These are phyloP conservation scores for Alca torda DNA, from an alignment of 2,797 vertebrate genomes.

Conservation along the genomic window DNA sequence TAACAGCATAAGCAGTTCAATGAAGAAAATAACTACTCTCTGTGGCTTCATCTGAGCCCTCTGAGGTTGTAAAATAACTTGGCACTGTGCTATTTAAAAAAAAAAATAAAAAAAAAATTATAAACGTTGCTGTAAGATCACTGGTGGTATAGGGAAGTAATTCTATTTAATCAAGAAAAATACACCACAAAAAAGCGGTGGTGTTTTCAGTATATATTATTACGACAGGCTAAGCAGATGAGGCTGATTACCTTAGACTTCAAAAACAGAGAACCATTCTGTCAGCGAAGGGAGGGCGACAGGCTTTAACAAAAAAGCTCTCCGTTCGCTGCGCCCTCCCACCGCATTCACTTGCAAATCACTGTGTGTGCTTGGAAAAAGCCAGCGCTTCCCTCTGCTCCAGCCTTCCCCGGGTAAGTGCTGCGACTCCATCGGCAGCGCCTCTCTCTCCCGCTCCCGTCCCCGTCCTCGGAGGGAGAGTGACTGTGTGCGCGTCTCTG, in stretches of 20 bases:
- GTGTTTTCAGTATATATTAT: not conserved
- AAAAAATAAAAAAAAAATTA: not conserved
- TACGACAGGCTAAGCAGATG: slow-evolving; percentile 25
- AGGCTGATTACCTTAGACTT: slow-evolving; percentile 70
- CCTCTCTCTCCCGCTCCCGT: not conserved
- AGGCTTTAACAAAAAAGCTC: slow-evolving; percentile 57
- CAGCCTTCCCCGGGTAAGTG: slow-evolving; percentile 73
- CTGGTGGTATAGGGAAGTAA: not conserved
- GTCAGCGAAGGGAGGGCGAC: slow-evolving; percentile 63
- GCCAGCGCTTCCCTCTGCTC: slow-evolving; percentile 61
- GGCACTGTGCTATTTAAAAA: not conserved
- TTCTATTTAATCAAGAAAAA: not conserved
- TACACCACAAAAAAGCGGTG: not conserved
- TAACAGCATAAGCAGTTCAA: slow-evolving; percentile 10
- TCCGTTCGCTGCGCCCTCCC: slow-evolving; percentile 68
- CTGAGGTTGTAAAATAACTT: slow-evolving; percentile 4
- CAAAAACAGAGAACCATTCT: slow-evolving; percentile 73
- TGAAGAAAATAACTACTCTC: not conserved
- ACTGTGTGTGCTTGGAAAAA: slow-evolving; percentile 60
- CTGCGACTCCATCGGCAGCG: slow-evolving; percentile 68
- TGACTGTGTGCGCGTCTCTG: not conserved
- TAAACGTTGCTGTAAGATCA: not conserved
- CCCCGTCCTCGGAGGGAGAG: not conserved
- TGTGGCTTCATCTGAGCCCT: not conserved
- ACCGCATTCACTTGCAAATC: slow-evolving; percentile 84